A percentile compares a stretch with the other conserved stretches of the same genome.
phyloP scores from a whole-genome alignment of 2,888 invertebrate species.

The Mythimna impura region DNA sequence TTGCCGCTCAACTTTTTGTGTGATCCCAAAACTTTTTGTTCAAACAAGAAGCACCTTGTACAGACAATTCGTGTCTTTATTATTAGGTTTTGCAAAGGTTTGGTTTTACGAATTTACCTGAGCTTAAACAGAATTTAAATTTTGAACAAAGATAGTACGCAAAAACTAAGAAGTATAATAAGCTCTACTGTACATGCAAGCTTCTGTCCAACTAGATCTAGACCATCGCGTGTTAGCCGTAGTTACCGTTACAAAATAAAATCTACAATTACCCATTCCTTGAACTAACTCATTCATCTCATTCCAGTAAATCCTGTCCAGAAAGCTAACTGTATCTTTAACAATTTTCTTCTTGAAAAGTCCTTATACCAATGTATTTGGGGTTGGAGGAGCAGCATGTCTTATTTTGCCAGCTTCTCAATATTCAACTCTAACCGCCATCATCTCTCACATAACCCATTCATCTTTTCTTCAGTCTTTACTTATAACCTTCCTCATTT shows the following conservation, averaged over 20 bases:
- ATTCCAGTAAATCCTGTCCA: neutral
- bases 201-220: neutral
- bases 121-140: too few species aligned
- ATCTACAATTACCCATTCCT: slow-evolving; percentile 1
- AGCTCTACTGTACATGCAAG: neutral
- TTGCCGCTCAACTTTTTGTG: too few species aligned
- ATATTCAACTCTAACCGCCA: neutral
- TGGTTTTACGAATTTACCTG: too few species aligned
- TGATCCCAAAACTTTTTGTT: too few species aligned
- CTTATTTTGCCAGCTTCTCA: neutral
- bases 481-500: neutral
- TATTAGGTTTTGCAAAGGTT: too few species aligned
- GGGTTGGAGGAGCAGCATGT: too few species aligned
- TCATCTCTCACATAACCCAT: neutral
- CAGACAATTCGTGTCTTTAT: too few species aligned
- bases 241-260: slow-evolving; percentile 3
- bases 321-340: neutral
- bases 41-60: too few species aligned
- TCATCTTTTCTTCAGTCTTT: neutral
- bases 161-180: too few species aligned
- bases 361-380: neutral
- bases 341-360: neutral
- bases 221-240: slow-evolving; percentile 2
- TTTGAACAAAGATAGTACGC: too few species aligned
- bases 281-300: slow-evolving; percentile 2